Conservation (phyloP, 2,888 invertebrate genomes). For the Shargacucullia verbasci region DNA sequence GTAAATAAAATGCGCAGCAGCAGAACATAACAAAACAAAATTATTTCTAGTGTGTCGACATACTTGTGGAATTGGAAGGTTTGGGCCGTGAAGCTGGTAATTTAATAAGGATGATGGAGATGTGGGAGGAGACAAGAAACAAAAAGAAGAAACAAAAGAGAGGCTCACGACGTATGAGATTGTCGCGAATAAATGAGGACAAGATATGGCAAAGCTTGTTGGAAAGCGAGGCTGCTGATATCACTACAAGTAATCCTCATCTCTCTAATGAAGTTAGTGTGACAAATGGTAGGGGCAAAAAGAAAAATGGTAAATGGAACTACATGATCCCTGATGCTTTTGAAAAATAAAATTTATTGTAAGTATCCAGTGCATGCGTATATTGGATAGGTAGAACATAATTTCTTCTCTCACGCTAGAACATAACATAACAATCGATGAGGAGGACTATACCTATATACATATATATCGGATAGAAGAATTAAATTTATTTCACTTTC, state of each 20-base stretch:
- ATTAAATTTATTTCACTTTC: neutral
- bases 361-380: too few relatives aligned
- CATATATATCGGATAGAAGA: neutral
- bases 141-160: neutral
- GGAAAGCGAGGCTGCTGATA: neutral
- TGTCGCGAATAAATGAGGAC: constrained; percentile 1
- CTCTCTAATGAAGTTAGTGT: neutral
- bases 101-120: constrained; percentile 15
- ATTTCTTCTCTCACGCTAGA: too few relatives aligned
- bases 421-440: too few relatives aligned
- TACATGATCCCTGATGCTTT: neutral
- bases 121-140: constrained; percentile 3
- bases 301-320: constrained; percentile 24
- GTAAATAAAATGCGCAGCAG: too few relatives aligned
- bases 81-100: constrained; percentile 27
- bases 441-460: too few relatives aligned
- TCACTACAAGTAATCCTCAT: neutral
- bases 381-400: too few relatives aligned
- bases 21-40: too few relatives aligned
- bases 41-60: constrained; percentile 15
- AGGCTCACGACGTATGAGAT: neutral
- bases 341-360: constrained; percentile 2
- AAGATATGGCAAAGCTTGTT: constrained; percentile 10
- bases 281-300: constrained; percentile 13
- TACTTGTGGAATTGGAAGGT: constrained; percentile 12